phyloP scores from a whole-genome alignment of 1,140 invertebrate genomes.

The Drosophila ananassae region DNA sequence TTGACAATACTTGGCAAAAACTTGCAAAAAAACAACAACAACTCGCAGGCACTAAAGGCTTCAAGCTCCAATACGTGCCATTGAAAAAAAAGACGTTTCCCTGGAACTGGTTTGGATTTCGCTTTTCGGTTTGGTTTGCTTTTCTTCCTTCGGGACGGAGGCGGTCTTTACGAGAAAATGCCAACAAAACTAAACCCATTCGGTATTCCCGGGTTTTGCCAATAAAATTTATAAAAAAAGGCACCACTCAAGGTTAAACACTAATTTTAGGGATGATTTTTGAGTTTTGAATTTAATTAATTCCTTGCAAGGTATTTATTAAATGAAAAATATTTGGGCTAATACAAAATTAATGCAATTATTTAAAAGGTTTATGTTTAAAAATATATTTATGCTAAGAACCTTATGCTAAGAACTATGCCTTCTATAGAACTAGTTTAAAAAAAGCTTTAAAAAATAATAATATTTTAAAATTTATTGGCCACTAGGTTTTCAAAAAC shows the following conservation, averaged over 20 bases:
- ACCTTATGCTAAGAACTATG: too few species aligned
- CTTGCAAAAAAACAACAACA: slow-evolving; percentile 26
- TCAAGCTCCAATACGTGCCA: slow-evolving; percentile 55
- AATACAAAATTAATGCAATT: too few species aligned
- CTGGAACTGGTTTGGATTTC: slow-evolving; percentile 71
- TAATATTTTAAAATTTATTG: too few species aligned
- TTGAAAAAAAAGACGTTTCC: slow-evolving; percentile 66
- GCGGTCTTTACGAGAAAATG: slow-evolving; percentile 70
- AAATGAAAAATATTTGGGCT: too few species aligned
- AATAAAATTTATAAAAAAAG: slow-evolving; percentile 18
- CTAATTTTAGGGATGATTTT: too few species aligned
- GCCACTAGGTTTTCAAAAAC: too few species aligned
- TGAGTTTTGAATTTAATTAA: too few species aligned
- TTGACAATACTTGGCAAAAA: slow-evolving; percentile 55
- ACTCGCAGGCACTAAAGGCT: slow-evolving; percentile 19
- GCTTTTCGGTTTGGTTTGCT: slow-evolving; percentile 17
- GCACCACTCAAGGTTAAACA: slow-evolving; percentile 16
- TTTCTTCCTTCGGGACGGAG: slow-evolving; percentile 36
- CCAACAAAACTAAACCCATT: slow-evolving; percentile 60
- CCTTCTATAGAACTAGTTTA: too few species aligned
- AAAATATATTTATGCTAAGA: too few species aligned
- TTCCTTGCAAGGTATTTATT: too few species aligned
- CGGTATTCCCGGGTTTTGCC: slow-evolving; percentile 37
- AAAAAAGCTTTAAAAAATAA: too few species aligned
- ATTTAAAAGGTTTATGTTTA: too few species aligned